A percentile compares a stretch with the other conserved stretches of the same genome.
These are phyloP conservation scores for Cheirogaleus medius DNA, from an alignment of 2,113 vertebrate genomes.

Conservation along the genomic window DNA sequence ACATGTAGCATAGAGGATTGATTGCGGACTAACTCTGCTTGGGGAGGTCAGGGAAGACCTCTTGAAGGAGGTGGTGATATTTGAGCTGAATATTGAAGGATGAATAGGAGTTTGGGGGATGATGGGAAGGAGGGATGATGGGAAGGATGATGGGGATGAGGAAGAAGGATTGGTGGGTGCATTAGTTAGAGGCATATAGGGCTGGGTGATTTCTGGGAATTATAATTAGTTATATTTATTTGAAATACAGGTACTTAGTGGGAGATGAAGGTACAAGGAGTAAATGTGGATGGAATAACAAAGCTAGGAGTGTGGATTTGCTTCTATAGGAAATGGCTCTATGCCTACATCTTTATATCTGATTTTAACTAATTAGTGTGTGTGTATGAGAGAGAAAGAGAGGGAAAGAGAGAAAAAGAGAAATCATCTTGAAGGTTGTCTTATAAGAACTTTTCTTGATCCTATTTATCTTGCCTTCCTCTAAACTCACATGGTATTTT, in stretches of 20 bases:
- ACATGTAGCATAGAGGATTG: neutral
- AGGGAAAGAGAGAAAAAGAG: neutral
- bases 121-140: neutral
- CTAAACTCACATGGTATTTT: neutral
- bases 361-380: neutral
- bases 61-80: neutral
- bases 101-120: neutral
- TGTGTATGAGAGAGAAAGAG: neutral
- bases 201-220: neutral
- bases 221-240: neutral
- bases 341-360: neutral
- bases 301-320: neutral
- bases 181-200: neutral
- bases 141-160: neutral
- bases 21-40: neutral
- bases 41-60: neutral
- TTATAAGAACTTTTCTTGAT: neutral
- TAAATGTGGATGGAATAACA: neutral
- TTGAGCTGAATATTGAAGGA: neutral
- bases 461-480: neutral
- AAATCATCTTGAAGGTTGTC: neutral
- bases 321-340: neutral
- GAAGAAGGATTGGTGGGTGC: neutral
- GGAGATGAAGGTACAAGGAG: neutral
- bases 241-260: neutral